Base-by-base conservation (phyloP, 2,888 invertebrate species). In the Dryobotodes eremita region DNA sequence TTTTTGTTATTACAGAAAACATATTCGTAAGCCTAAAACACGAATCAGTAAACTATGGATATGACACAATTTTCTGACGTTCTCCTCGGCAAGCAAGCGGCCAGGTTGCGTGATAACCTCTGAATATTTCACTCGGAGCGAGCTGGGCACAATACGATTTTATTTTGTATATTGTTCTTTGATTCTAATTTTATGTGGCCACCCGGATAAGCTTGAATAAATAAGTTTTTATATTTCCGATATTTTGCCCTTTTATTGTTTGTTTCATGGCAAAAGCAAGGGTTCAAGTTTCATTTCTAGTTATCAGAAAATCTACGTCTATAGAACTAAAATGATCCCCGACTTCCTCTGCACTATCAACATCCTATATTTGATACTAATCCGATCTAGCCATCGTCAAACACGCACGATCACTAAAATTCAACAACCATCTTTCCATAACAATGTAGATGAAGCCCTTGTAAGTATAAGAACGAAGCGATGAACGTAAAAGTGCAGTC, bases 101-200 rank as follows among this genome's bases (percentile, higher is more conserved):
- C 64, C 66, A 62, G 65, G 66, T 85, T 74, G 85, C 86, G 85
- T 86, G 83, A 55, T 68, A 55, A 8, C 59, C 64, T 42, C 68
- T 84, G 80, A 86, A 89, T 84, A 88, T 82, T 89, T 82, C 68
- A 83, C 75, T 86, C 50, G 50, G 6, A 55, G 36, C 46, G 71
- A 65, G 53, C 68, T 80, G 57, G 48, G 68, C 77, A 61, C 77
- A 78, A 90, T 90, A 90, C 91, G 90, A 85, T 89, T 91, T 90
- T 86, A 89, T 91, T 90, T 87, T 79, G 84, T 81, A 79, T 82
- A 81, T 84, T 82, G 76, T 84, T 77, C 83, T 87, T 88, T 88
- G 86, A 86, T 88, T 88, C 87, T 79, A 84, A 90, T 88, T 90
- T 89, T 85, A 89, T 86, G 80, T 87, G 77, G 72, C 71, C 75